Percentiles rank a stretch among this genome's conserved stretches.
Conservation (phyloP, 1,140 invertebrate species). For the Dreissena polymorpha region DNA sequence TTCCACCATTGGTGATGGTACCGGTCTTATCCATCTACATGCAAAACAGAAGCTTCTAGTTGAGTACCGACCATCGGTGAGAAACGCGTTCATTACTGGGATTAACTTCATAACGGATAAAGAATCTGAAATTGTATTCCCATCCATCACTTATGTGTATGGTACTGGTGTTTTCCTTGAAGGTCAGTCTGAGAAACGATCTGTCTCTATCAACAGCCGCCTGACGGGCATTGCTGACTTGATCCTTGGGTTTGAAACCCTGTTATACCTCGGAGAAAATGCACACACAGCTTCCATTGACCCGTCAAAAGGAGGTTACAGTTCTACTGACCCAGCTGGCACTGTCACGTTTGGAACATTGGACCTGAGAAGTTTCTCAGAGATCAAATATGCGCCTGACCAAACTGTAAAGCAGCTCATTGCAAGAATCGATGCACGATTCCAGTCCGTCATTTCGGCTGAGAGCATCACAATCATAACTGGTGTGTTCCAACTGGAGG, state of each 20-base stretch:
- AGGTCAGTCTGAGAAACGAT: constrained; percentile 58
- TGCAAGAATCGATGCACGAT: constrained; percentile 63
- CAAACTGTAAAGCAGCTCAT: constrained; percentile 58
- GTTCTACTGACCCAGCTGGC: constrained; percentile 54
- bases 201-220: constrained; percentile 62
- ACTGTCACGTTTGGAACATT: constrained; percentile 64
- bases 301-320: neutral
- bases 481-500: constrained; percentile 67
- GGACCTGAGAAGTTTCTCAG: constrained; percentile 65
- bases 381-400: constrained; percentile 66
- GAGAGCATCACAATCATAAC: constrained; percentile 65
- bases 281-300: constrained; percentile 65
- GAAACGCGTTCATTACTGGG: constrained; percentile 66
- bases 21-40: constrained; percentile 68
- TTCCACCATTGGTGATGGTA: constrained; percentile 63
- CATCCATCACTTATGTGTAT: constrained; percentile 65
- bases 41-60: constrained; percentile 60
- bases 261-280: constrained; percentile 58
- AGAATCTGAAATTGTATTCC: constrained; percentile 66
- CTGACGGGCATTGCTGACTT: constrained; percentile 65
- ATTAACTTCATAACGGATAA: constrained; percentile 71
- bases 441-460: constrained; percentile 66
- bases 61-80: constrained; percentile 63
- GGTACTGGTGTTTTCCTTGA: constrained; percentile 59
- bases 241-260: constrained; percentile 62